Evolutionary conservation across 2,113 vertebrate genomes (phyloP).

Genomic region (Megaptera novaeangliae): DNA sequence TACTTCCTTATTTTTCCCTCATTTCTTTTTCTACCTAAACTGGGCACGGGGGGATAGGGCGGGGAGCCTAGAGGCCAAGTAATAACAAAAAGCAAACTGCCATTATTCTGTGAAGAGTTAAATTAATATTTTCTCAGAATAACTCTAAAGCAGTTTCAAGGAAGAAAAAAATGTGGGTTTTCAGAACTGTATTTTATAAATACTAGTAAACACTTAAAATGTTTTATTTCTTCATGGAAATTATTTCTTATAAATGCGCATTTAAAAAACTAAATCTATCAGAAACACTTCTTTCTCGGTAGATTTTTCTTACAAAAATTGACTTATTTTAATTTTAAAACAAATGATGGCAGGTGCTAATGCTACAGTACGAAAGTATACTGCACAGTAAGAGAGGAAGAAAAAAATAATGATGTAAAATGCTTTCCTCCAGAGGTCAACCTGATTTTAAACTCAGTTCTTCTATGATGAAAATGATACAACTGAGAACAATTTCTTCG

Average conservation of each 20-base stretch:
- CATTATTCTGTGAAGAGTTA: not conserved
- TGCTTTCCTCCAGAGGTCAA: not conserved
- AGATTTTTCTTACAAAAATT: not conserved
- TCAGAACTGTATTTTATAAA: not conserved
- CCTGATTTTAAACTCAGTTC: not conserved
- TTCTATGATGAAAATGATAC: not conserved
- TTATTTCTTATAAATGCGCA: not conserved
- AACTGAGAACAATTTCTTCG: not conserved
- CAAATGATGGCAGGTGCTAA: not conserved
- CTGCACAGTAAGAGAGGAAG: not conserved
- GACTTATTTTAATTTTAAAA: not conserved
- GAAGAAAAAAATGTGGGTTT: not conserved
- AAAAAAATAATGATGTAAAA: not conserved
- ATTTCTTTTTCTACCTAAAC: not conserved
- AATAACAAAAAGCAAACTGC: not conserved
- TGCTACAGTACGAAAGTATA: not conserved
- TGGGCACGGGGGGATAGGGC: not conserved
- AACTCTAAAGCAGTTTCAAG: not conserved
- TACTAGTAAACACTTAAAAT: not conserved
- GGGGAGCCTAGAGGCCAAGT: not conserved
- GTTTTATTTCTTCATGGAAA: slow-evolving; percentile 1
- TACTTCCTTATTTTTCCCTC: not conserved
- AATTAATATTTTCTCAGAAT: not conserved
- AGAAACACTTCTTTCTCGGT: not conserved
- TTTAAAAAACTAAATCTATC: not conserved